Conservation (phyloP, 1,140 invertebrate species). For the Cherax quadricarinatus region DNA sequence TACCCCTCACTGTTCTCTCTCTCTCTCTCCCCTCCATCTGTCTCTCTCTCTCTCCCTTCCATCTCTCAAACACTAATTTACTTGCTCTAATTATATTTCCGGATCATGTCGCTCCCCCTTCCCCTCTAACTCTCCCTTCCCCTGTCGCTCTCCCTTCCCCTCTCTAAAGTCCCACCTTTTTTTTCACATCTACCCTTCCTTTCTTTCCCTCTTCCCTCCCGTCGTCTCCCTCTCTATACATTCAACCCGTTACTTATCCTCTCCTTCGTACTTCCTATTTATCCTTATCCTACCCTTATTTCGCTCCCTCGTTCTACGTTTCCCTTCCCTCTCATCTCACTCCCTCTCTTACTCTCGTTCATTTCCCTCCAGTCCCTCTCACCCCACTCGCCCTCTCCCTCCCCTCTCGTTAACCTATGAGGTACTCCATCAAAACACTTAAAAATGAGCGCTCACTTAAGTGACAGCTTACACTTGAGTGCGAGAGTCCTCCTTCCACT, state of each 20-base stretch:
- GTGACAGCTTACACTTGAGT: constrained; percentile 30
- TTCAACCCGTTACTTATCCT: neutral
- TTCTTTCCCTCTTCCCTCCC: neutral
- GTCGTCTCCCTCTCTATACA: neutral
- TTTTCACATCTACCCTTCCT: neutral
- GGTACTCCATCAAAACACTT: constrained; percentile 49
- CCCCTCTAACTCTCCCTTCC: neutral
- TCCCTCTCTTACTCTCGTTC: too few relatives aligned
- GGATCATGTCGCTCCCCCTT: too few relatives aligned
- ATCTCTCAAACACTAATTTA: neutral
- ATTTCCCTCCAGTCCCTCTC: neutral
- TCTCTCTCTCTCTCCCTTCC: neutral
- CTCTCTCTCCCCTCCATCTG: too few relatives aligned
- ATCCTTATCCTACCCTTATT: too few relatives aligned
- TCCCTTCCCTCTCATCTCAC: neutral
- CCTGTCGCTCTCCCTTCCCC: neutral
- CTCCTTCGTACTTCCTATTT: too few relatives aligned
- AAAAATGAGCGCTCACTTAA: constrained; percentile 35
- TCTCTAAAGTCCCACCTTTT: neutral
- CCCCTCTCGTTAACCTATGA: neutral
- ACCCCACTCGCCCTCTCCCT: neutral
- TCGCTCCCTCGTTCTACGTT: too few relatives aligned
- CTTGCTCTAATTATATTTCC: neutral
- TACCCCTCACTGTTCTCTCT: neutral
- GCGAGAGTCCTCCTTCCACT: neutral